A percentile compares a stretch with the other conserved stretches of the same genome.
Conservation (phyloP, 30 jellyfish, hydroid and myxozoan species). For the Euphysa ruthae region DNA sequence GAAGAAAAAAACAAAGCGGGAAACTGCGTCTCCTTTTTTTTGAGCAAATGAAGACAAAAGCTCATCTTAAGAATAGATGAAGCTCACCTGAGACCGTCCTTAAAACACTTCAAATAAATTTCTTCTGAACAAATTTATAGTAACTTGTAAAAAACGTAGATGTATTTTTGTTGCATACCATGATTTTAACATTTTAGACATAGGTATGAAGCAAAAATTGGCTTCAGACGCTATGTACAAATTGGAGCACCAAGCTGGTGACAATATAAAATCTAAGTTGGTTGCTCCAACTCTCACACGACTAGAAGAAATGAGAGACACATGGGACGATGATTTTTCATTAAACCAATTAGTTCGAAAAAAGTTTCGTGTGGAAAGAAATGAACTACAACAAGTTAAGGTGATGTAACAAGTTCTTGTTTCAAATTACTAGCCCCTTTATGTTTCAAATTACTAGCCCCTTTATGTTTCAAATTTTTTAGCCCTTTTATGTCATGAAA, state of each 20-base stretch:
- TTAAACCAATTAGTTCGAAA: conserved; percentile 64
- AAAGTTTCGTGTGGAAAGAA: conserved; percentile 82
- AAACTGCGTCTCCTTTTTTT: too few relatives aligned
- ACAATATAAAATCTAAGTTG: conserved; percentile 55
- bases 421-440: too few relatives aligned
- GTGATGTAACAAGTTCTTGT: too few relatives aligned
- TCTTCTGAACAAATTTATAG: background rate
- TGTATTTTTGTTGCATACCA: too few relatives aligned
- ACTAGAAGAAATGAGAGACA: conserved; percentile 58
- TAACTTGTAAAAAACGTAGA: background rate
- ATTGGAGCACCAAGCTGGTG: conserved; percentile 77
- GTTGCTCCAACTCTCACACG: conserved; percentile 92
- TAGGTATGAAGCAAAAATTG: conserved; percentile 74
- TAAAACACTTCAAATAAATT: too few relatives aligned
- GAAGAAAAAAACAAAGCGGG: too few relatives aligned
- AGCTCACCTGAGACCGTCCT: too few relatives aligned
- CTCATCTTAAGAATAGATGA: too few relatives aligned
- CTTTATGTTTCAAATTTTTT: too few relatives aligned
- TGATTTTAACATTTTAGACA: conserved; percentile 34
- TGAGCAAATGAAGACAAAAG: too few relatives aligned
- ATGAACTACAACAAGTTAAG: conserved; percentile 35
- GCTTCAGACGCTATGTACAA: conserved; percentile 84
- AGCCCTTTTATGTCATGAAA: too few relatives aligned
- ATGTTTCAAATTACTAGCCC: too few relatives aligned
- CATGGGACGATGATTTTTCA: conserved; percentile 83